A percentile compares a stretch with the other conserved stretches of the same genome.
Conservation (phyloP, 2,888 invertebrate species). For the Sceliomorpha sp. region DNA sequence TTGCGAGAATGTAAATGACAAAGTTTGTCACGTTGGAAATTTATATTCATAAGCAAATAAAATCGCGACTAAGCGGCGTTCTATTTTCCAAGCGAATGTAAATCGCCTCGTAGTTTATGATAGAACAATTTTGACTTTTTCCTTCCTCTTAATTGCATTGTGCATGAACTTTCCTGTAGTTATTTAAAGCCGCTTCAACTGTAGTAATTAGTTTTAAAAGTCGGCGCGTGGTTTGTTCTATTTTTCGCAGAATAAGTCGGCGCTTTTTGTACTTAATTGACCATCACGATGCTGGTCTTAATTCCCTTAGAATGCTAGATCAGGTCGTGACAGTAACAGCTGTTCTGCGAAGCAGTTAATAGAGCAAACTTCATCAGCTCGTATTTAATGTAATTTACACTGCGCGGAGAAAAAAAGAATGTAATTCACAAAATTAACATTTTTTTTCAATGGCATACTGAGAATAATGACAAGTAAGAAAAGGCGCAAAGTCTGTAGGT, state of each 20-base stretch:
- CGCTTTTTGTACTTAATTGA: conserved; percentile 32
- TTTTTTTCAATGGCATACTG: not conserved
- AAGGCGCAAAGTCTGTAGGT: no score
- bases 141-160: conserved; percentile 6
- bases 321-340: conserved; percentile 18
- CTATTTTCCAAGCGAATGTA: no score
- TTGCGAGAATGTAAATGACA: no score
- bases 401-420: conserved; percentile 1
- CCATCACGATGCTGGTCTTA: conserved; percentile 31
- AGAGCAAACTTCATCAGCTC: conserved; percentile 17
- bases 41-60: no score
- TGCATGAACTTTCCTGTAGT: conserved; percentile 13
- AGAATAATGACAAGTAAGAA: no score
- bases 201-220: conserved; percentile 28
- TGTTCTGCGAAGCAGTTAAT: conserved; percentile 23
- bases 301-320: conserved; percentile 39
- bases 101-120: not conserved
- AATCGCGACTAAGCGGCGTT: no score
- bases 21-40: not conserved
- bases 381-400: conserved; percentile 13
- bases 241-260: conserved; percentile 34
- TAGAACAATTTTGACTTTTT: not conserved
- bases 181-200: conserved; percentile 14
- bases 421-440: not conserved
- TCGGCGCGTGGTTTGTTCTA: conserved; percentile 26